Evolutionary conservation across 2,113 vertebrate species (phyloP).

Genomic region (Dipodomys stephensi): DNA sequence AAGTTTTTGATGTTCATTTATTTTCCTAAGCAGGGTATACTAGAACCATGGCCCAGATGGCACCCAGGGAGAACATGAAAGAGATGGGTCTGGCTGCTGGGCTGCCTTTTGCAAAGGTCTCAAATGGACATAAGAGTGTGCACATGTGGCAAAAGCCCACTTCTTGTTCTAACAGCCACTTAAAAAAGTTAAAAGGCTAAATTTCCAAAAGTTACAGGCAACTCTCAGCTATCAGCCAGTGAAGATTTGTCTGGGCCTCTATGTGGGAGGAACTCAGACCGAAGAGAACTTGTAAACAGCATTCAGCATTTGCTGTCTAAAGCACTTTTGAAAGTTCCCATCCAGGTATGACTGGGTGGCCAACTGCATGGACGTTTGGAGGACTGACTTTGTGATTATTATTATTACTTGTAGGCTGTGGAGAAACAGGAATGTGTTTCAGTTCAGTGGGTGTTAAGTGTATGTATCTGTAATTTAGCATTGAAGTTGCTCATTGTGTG

Average conservation of each 20-base stretch:
- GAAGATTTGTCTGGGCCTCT: slow-evolving; percentile 28
- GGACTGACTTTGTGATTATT: neutral
- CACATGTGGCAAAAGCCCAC: neutral
- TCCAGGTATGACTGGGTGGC: slow-evolving; percentile 31
- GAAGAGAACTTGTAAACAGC: slow-evolving; percentile 21
- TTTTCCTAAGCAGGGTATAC: slow-evolving; percentile 62
- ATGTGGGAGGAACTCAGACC: slow-evolving; percentile 12
- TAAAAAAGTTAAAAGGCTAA: slow-evolving; percentile 1
- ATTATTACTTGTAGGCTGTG: neutral
- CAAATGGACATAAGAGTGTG: neutral
- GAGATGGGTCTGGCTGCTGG: neutral
- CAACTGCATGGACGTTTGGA: neutral
- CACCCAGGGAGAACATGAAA: neutral
- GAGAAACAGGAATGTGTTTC: slow-evolving; percentile 39
- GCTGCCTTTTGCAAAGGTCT: slow-evolving; percentile 45
- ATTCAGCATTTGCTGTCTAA: neutral
- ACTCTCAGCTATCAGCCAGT: slow-evolving; percentile 1
- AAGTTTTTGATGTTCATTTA: slow-evolving; percentile 67
- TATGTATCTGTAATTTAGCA: slow-evolving; percentile 42
- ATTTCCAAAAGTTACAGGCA: neutral
- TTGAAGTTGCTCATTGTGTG: slow-evolving; percentile 37
- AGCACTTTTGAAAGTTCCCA: slow-evolving; percentile 43
- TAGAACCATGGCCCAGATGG: neutral
- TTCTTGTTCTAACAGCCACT: neutral
- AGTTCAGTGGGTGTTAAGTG: slow-evolving; percentile 6